phyloP scores from a whole-genome alignment of 2,888 invertebrate species.

The Chouioia cunea region DNA sequence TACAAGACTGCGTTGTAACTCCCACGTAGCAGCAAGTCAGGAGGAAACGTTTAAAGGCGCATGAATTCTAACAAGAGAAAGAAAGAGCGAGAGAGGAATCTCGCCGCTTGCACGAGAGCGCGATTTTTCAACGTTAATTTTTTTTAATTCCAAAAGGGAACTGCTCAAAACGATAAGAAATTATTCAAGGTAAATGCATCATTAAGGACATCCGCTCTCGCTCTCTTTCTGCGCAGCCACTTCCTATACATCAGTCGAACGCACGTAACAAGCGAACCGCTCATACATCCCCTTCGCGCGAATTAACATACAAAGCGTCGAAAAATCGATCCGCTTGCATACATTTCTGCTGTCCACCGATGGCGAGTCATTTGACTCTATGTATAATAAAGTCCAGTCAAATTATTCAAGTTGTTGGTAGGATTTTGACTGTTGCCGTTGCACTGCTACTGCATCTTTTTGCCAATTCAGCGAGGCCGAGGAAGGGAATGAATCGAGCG shows the following conservation, averaged over 20 bases:
- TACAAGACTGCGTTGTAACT: slow-evolving; percentile 27
- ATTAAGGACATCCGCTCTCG: not conserved
- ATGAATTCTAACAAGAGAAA: slow-evolving; percentile 21
- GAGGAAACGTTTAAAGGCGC: slow-evolving; percentile 13
- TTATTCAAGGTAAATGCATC: not conserved
- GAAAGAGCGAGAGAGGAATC: too few relatives aligned
- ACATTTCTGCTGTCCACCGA: not conserved
- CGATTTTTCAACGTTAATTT: not conserved
- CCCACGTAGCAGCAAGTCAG: slow-evolving; percentile 8
- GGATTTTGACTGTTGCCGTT: too few relatives aligned
- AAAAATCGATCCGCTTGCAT: slow-evolving; percentile 18
- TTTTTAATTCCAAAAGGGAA: not conserved
- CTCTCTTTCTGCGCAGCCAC: not conserved
- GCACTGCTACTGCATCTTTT: too few relatives aligned
- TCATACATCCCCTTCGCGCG: slow-evolving; percentile 17
- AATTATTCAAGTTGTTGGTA: too few relatives aligned
- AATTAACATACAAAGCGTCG: slow-evolving; percentile 10
- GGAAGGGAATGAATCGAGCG: too few relatives aligned
- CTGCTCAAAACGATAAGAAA: not conserved
- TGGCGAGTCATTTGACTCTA: too few relatives aligned
- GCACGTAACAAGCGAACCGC: slow-evolving; percentile 3
- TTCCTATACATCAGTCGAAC: slow-evolving; percentile 7
- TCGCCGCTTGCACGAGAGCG: too few relatives aligned
- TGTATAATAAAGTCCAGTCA: too few relatives aligned
- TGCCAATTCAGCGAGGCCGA: too few relatives aligned